Evolutionary conservation across 2,797 vertebrate genomes (phyloP).

Genomic region (Enteromius unitaeniatus): DNA sequence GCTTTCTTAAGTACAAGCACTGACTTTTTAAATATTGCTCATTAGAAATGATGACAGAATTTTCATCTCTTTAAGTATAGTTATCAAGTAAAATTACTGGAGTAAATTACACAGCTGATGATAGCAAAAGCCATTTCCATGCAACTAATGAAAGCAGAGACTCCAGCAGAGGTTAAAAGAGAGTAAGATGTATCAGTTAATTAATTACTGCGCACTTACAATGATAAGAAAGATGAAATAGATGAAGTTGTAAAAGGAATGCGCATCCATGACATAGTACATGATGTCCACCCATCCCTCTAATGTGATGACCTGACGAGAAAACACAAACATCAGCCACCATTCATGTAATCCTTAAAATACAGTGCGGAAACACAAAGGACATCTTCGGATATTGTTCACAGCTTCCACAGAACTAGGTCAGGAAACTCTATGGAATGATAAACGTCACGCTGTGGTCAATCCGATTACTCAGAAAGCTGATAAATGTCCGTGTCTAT

Average conservation of each 20-base stretch:
- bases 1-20: not conserved
- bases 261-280: constrained; percentile 99
- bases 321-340: constrained; percentile 52
- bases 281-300: constrained; percentile 99
- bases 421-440: constrained; percentile 37
- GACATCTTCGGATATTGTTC: not conserved
- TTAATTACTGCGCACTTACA: constrained; percentile 68
- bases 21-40: not conserved
- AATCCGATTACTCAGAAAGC: constrained; percentile 46
- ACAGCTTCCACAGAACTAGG: constrained; percentile 1
- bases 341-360: not conserved
- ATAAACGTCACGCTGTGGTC: constrained; percentile 32
- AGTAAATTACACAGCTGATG: constrained; percentile 26
- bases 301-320: constrained; percentile 90
- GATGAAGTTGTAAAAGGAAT: constrained; percentile 89
- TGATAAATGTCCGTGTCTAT: constrained; percentile 29
- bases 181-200: constrained; percentile 4
- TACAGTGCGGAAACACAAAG: not conserved
- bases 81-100: constrained; percentile 3
- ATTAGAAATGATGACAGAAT: not conserved
- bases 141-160: constrained; percentile 29
- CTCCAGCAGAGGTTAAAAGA: constrained; percentile 8
- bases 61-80: not conserved
- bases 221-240: constrained; percentile 85
- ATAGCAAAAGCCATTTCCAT: constrained; percentile 1